Percentiles rank a stretch among this genome's conserved stretches.
phyloP scores from a whole-genome alignment of 1,140 invertebrate genomes.

The Neotoxoptera formosana region DNA sequence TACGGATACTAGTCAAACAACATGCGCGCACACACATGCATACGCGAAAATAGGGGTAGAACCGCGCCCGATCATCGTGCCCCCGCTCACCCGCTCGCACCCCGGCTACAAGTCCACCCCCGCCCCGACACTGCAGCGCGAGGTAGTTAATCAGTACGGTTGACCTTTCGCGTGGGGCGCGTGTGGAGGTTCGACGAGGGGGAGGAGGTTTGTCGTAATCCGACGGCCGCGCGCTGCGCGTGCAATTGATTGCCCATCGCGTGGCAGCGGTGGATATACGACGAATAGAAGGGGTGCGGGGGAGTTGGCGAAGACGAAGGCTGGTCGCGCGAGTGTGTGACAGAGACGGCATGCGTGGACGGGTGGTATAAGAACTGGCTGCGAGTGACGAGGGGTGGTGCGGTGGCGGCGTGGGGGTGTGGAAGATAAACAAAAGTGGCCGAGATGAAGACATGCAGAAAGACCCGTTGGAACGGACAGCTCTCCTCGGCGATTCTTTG shows the following conservation, averaged over 20 bases:
- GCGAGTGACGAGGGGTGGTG: not conserved
- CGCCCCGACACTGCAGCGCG: not conserved
- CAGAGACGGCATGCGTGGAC: not conserved
- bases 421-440: slow-evolving; percentile 54
- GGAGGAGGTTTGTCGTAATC: not conserved
- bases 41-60: not conserved
- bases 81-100: not conserved
- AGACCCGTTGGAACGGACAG: slow-evolving; percentile 45
- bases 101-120: not conserved
- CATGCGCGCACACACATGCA: not conserved
- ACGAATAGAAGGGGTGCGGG: not conserved
- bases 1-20: slow-evolving; percentile 51
- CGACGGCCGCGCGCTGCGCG: not conserved
- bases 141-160: slow-evolving; percentile 48
- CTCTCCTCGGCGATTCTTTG: not conserved
- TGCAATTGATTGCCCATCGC: slow-evolving; percentile 56
- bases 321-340: not conserved
- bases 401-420: not conserved
- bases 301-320: not conserved
- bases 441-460: slow-evolving; percentile 42
- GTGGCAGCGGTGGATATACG: not conserved
- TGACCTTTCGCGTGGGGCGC: slow-evolving; percentile 11
- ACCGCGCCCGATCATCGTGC: not conserved
- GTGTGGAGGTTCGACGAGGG: not conserved
- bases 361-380: not conserved